These are phyloP conservation scores for Stegastes partitus DNA, from an alignment of 2,113 vertebrate genomes.

Conservation along the genomic window DNA sequence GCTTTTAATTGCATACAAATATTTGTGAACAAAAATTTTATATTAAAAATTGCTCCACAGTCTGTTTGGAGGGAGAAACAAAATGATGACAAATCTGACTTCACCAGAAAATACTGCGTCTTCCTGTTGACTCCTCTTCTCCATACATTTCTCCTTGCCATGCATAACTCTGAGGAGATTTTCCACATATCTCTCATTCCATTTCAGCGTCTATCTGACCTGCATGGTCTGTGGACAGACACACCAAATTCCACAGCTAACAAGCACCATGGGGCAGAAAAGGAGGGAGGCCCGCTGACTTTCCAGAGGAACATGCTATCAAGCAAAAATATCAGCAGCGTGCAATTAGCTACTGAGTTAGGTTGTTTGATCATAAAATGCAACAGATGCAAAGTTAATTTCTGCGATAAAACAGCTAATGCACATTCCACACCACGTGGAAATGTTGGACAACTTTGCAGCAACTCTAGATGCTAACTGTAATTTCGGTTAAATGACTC, in stretches of 20 bases:
- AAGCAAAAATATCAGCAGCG: constrained; percentile 37
- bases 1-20: constrained; percentile 22
- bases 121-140: not conserved
- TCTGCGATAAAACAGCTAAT: constrained; percentile 25
- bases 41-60: not conserved
- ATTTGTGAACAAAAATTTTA: not conserved
- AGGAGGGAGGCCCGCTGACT: constrained; percentile 45
- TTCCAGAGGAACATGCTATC: constrained; percentile 65
- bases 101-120: not conserved
- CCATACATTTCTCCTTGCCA: constrained; percentile 7
- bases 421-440: constrained; percentile 1
- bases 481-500: constrained; percentile 9
- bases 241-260: constrained; percentile 72
- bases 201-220: constrained; percentile 57
- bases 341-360: constrained; percentile 41
- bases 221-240: constrained; percentile 39
- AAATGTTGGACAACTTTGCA: constrained; percentile 26
- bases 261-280: constrained; percentile 61
- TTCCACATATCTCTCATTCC: constrained; percentile 57
- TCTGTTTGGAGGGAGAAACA: not conserved
- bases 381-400: constrained; percentile 13
- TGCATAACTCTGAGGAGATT: constrained; percentile 27
- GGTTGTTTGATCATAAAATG: constrained; percentile 38
- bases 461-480: not conserved
- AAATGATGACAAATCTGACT: not conserved